These are phyloP conservation scores for Grantiella picta DNA, from an alignment of 2,113 vertebrate species.

Conservation along the genomic window DNA sequence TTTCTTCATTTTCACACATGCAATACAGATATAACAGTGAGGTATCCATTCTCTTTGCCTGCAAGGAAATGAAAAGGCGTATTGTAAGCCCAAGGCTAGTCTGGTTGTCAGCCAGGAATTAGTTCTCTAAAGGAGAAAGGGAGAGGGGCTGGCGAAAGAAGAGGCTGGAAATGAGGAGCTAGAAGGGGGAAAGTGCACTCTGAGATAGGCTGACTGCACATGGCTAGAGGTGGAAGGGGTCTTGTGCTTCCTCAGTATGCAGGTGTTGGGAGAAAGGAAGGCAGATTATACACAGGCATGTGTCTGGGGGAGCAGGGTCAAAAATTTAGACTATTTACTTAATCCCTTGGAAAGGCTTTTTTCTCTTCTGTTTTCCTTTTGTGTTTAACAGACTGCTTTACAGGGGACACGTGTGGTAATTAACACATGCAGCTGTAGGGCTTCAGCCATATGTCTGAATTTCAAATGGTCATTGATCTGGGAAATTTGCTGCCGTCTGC, in stretches of 20 bases:
- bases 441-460: slow-evolving; percentile 76
- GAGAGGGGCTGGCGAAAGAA: not conserved
- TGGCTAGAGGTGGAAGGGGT: slow-evolving; percentile 5
- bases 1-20: not conserved
- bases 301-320: slow-evolving; percentile 67
- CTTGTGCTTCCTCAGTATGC: slow-evolving; percentile 43
- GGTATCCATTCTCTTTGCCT: slow-evolving; percentile 62
- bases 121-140: slow-evolving; percentile 48
- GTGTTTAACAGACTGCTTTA: slow-evolving; percentile 75
- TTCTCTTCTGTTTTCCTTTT: slow-evolving; percentile 72
- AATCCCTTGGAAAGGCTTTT: slow-evolving; percentile 74
- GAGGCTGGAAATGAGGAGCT: not conserved
- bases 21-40: not conserved
- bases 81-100: slow-evolving; percentile 57
- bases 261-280: slow-evolving; percentile 47
- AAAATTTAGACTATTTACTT: slow-evolving; percentile 76
- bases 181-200: not conserved
- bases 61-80: slow-evolving; percentile 67
- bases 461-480: slow-evolving; percentile 78
- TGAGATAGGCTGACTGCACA: not conserved
- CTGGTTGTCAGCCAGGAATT: slow-evolving; percentile 72
- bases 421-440: slow-evolving; percentile 75
- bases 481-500: slow-evolving; percentile 25
- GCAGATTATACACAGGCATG: slow-evolving; percentile 15
- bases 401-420: slow-evolving; percentile 77